These are phyloP conservation scores for Brachionus asplanchnoidis DNA, from an alignment of 1,140 invertebrate genomes.

Conservation along the genomic window DNA sequence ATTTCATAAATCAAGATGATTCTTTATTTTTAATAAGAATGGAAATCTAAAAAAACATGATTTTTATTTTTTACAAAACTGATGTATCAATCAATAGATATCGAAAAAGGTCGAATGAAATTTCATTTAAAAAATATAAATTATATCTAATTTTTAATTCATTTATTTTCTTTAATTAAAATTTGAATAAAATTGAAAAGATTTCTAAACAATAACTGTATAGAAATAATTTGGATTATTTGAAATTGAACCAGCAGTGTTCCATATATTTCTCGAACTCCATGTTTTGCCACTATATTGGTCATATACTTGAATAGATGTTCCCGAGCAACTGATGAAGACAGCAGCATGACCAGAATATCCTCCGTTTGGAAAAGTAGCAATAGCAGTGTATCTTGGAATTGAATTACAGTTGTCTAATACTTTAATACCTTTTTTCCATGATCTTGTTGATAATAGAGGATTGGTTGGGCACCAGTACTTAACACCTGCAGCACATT, in stretches of 20 bases:
- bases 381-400: constrained; percentile 13
- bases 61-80: no score
- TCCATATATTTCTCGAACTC: not conserved
- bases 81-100: no score
- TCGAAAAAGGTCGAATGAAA: no score
- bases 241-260: not conserved
- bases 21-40: no score
- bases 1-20: no score
- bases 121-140: no score
- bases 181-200: not conserved
- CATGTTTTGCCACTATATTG: not conserved
- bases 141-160: no score
- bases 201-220: not conserved
- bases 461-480: constrained; percentile 22
- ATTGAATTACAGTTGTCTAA: not conserved
- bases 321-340: not conserved
- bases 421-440: not conserved
- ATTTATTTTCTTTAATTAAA: not conserved
- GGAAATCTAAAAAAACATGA: no score
- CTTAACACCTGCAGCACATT: constrained; percentile 11
- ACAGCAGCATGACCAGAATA: constrained; percentile 36
- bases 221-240: constrained; percentile 12
- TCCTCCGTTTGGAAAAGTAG: not conserved
- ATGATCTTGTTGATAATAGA: constrained; percentile 15
- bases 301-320: not conserved